These are phyloP conservation scores for Sebastes cheni DNA, from an alignment of 2,797 vertebrate genomes.

Conservation along the genomic window DNA sequence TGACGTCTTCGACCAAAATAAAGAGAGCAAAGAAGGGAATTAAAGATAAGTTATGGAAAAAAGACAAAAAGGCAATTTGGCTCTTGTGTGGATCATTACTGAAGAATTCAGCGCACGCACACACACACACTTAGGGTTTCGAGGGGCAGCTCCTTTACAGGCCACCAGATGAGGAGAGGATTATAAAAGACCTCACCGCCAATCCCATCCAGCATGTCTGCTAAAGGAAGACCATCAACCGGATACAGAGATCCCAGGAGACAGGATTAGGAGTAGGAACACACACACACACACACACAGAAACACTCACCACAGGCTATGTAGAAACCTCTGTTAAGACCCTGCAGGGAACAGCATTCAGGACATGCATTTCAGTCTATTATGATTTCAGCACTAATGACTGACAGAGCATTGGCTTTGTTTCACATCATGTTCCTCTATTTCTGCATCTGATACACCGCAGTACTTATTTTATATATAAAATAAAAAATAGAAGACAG, in stretches of 20 bases:
- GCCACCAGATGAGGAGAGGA: constrained; percentile 64
- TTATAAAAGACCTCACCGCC: constrained; percentile 47
- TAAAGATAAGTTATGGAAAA: not conserved
- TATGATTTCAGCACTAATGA: constrained; percentile 38
- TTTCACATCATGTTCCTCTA: not conserved
- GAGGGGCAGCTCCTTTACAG: constrained; percentile 52
- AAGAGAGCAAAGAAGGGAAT: constrained; percentile 1
- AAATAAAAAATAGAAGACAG: not conserved
- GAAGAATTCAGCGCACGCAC: not conserved
- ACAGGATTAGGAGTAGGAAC: constrained; percentile 48
- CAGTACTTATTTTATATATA: not conserved
- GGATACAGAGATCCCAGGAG: constrained; percentile 53
- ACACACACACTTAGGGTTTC: constrained; percentile 26
- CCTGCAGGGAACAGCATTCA: constrained; percentile 46
- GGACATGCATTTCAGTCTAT: constrained; percentile 24
- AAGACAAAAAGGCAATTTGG: constrained; percentile 25
- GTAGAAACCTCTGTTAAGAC: constrained; percentile 38
- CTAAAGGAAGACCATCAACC: constrained; percentile 55
- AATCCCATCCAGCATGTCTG: constrained; percentile 59
- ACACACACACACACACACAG: constrained; percentile 6
- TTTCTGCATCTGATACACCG: not conserved
- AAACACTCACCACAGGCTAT: constrained; percentile 22
- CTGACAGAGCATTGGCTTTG: constrained; percentile 9
- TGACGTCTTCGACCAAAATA: constrained; percentile 6
- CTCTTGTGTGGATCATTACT: constrained; percentile 26